These are phyloP conservation scores for Isurus oxyrinchus DNA, from an alignment of 2,113 vertebrate species.

Conservation along the genomic window DNA sequence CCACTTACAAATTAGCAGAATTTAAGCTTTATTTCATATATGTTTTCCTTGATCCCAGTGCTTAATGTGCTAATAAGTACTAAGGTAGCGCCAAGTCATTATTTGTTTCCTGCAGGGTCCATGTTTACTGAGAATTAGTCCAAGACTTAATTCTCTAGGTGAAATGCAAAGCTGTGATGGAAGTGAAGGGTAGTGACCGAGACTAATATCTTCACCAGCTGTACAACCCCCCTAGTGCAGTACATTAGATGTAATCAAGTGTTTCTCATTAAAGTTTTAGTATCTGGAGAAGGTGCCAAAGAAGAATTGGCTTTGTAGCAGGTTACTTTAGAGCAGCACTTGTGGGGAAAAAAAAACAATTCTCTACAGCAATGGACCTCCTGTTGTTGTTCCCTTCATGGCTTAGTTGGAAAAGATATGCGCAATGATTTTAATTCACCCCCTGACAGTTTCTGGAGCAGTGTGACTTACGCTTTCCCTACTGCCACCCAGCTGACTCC, in stretches of 20 bases:
- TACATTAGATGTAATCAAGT: conserved; percentile 17
- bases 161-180: not conserved
- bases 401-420: not conserved
- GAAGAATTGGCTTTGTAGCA: not conserved
- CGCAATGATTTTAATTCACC: not conserved
- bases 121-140: not conserved
- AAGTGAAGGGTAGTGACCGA: not conserved
- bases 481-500: not conserved
- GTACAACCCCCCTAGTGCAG: not conserved
- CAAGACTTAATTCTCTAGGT: not conserved
- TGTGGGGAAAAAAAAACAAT: not conserved
- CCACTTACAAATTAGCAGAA: not conserved
- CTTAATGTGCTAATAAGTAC: not conserved
- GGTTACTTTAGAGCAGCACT: not conserved
- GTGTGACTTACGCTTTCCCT: not conserved
- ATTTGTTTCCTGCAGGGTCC: not conserved
- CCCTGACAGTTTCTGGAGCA: not conserved
- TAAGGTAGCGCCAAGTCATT: not conserved
- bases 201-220: conserved; percentile 14
- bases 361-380: not conserved
- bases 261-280: not conserved
- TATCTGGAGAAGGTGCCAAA: not conserved
- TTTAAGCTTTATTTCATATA: not conserved
- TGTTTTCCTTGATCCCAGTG: not conserved
- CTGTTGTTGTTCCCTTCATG: not conserved